These are phyloP conservation scores for Diabrotica balteata DNA, from an alignment of 2,888 invertebrate species.

Conservation along the genomic window DNA sequence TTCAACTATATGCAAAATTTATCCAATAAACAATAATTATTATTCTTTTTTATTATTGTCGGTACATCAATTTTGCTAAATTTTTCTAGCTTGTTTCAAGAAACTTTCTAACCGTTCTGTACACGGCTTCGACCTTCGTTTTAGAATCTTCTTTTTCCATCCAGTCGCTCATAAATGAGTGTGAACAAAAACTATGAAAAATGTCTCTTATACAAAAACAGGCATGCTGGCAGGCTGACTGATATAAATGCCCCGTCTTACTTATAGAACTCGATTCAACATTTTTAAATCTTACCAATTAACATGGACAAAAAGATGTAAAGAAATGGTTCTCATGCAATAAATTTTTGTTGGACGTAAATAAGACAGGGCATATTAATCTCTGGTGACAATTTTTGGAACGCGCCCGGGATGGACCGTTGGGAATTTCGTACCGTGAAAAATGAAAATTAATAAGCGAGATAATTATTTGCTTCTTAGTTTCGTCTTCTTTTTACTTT, in stretches of 20 bases:
- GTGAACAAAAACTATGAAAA: constrained; percentile 15
- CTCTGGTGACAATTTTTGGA: constrained; percentile 27
- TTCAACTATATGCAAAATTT: too few species aligned
- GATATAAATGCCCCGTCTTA: constrained; percentile 26
- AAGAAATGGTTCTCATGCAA: constrained; percentile 30
- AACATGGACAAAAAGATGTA: constrained; percentile 35
- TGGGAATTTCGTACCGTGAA: constrained; percentile 22
- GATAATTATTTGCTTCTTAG: constrained; percentile 11
- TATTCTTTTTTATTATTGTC: too few species aligned
- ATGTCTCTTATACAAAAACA: constrained; percentile 20
- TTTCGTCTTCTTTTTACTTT: too few species aligned
- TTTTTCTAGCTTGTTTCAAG: too few species aligned
- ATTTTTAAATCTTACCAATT: constrained; percentile 32
- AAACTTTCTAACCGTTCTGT: too few species aligned
- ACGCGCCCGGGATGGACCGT: constrained; percentile 12
- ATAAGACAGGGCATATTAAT: constrained; percentile 33
- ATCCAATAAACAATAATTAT: too few species aligned
- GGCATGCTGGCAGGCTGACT: constrained; percentile 16
- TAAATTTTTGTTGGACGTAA: constrained; percentile 32
- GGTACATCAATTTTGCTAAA: too few species aligned
- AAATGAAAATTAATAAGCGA: constrained; percentile 25
- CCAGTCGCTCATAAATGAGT: constrained; percentile 5
- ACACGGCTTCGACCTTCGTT: too few species aligned
- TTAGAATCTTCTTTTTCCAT: background rate
- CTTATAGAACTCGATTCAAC: constrained; percentile 23